Evolutionary conservation across 2,113 vertebrate species (phyloP).

Genomic region (Clarias macrocephalus): DNA sequence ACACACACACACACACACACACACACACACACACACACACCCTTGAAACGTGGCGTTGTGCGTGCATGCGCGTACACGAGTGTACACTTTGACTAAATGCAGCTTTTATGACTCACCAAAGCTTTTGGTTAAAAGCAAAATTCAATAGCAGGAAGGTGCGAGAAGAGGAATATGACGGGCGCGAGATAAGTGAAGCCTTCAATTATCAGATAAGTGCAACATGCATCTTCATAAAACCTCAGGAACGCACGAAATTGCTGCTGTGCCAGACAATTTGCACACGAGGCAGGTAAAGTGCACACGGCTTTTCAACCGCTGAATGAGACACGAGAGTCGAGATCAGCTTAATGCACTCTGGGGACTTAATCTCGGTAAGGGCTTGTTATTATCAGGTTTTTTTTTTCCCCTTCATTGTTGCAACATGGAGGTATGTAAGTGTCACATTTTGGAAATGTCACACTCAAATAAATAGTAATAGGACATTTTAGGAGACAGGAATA

Average conservation of each 20-base stretch:
- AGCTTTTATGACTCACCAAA: slow-evolving; percentile 67
- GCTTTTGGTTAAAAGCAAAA: slow-evolving; percentile 70
- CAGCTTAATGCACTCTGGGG: slow-evolving; percentile 28
- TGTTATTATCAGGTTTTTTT: not conserved
- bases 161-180: slow-evolving; percentile 68
- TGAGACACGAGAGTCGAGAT: slow-evolving; percentile 30
- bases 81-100: slow-evolving; percentile 50
- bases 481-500: not conserved
- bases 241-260: slow-evolving; percentile 40
- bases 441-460: slow-evolving; percentile 1
- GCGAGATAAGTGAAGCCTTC: slow-evolving; percentile 71
- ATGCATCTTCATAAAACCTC: slow-evolving; percentile 52
- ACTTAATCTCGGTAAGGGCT: slow-evolving; percentile 5
- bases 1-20: too few relatives aligned
- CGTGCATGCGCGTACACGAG: too few relatives aligned
- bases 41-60: too few relatives aligned
- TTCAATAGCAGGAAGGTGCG: slow-evolving; percentile 61
- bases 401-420: not conserved
- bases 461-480: not conserved
- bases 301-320: slow-evolving; percentile 21
- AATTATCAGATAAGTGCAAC: slow-evolving; percentile 71
- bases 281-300: slow-evolving; percentile 16
- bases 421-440: not conserved
- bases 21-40: too few relatives aligned
- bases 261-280: slow-evolving; percentile 37